phyloP scores from a whole-genome alignment of 2,113 vertebrate species.

The Pygoscelis adeliae region DNA sequence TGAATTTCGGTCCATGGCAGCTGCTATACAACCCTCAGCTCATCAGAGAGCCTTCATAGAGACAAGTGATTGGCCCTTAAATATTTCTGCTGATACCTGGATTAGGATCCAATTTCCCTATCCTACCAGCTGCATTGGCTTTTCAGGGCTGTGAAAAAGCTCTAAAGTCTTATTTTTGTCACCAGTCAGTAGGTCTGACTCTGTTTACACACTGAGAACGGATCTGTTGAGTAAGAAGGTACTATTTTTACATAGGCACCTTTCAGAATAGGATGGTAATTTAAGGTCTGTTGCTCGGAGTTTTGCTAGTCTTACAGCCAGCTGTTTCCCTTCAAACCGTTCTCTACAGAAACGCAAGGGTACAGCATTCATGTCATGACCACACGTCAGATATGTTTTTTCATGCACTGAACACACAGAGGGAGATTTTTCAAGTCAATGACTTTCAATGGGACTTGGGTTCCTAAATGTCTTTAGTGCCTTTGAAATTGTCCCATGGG shows the following conservation, averaged over 20 bases:
- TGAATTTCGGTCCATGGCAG: neutral
- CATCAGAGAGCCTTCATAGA: neutral
- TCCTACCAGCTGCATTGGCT: neutral
- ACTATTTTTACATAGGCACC: neutral
- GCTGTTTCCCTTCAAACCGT: slow-evolving; percentile 14
- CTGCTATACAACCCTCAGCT: neutral
- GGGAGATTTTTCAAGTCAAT: slow-evolving; percentile 29
- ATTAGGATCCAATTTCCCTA: neutral
- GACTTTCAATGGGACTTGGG: neutral
- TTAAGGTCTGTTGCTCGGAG: neutral
- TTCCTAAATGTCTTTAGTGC: neutral
- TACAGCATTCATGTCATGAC: neutral
- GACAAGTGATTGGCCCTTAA: neutral
- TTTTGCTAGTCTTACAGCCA: neutral
- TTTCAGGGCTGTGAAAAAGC: neutral
- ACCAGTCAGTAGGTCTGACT: neutral
- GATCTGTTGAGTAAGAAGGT: neutral
- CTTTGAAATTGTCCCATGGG: neutral
- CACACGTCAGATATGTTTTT: neutral
- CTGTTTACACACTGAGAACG: neutral
- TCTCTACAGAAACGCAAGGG: neutral
- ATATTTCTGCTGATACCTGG: neutral
- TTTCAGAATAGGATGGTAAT: slow-evolving; percentile 8
- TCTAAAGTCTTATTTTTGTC: neutral
- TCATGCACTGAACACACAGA: neutral